Conservation (phyloP, 2,888 invertebrate species). For the Scotopteryx bipunctaria region DNA sequence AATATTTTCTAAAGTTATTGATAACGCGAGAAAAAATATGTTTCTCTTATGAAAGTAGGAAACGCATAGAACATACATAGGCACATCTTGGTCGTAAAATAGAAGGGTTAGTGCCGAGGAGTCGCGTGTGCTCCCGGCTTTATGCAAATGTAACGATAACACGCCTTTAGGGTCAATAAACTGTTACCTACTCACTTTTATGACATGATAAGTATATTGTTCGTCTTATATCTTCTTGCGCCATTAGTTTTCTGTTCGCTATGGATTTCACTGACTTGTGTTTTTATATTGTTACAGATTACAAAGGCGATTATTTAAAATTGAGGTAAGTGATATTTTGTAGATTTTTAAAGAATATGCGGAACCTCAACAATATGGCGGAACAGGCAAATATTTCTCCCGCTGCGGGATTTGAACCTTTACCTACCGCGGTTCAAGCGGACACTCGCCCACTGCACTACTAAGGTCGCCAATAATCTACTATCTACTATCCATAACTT, state of each 20-base stretch:
- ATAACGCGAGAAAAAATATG: constrained; percentile 40
- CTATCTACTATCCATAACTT: too few relatives aligned
- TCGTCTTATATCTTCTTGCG: constrained; percentile 53
- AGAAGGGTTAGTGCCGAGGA: constrained; percentile 62
- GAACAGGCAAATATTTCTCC: too few relatives aligned
- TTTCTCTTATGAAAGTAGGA: constrained; percentile 41
- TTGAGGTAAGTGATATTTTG: constrained; percentile 10
- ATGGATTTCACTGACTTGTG: constrained; percentile 47
- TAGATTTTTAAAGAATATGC: background rate
- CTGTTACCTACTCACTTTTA: constrained; percentile 77
- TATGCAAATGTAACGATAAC: constrained; percentile 81
- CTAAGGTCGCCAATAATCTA: too few relatives aligned
- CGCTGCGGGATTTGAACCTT: too few relatives aligned
- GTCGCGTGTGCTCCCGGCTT: constrained; percentile 58
- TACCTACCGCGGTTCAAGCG: too few relatives aligned
- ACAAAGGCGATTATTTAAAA: constrained; percentile 36
- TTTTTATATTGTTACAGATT: constrained; percentile 67
- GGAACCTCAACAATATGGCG: background rate
- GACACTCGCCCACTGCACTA: too few relatives aligned
- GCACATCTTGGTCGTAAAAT: constrained; percentile 66
- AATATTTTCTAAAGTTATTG: constrained; percentile 1
- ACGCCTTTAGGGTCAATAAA: constrained; percentile 79
- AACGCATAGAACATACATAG: constrained; percentile 50
- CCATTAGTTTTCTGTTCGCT: constrained; percentile 58
- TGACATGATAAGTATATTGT: constrained; percentile 79